Conservation (phyloP, 2,113 vertebrate genomes). For the Desmodus rotundus region DNA sequence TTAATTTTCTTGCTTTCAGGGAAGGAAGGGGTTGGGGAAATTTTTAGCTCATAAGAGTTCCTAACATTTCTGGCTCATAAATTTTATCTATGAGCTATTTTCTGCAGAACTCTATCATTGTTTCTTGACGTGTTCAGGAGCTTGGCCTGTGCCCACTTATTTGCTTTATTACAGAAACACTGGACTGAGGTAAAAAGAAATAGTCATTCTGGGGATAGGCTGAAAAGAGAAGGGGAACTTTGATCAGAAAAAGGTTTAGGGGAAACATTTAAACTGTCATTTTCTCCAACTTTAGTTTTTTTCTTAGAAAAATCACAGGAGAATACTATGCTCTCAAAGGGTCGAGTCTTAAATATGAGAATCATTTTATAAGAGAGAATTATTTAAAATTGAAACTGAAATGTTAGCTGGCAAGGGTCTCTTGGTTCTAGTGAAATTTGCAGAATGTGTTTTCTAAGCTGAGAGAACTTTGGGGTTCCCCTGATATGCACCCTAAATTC, state of each 20-base stretch:
- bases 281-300: not conserved
- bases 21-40: not conserved
- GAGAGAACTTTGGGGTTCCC: not conserved
- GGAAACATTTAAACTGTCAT: not conserved
- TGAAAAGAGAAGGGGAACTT: not conserved
- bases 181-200: constrained; percentile 3
- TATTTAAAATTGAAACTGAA: not conserved
- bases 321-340: not conserved
- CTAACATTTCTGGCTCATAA: not conserved
- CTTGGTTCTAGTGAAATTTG: not conserved
- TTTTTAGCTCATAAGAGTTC: constrained; percentile 20
- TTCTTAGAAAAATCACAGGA: not conserved
- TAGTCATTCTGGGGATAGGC: not conserved
- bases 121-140: not conserved
- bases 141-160: not conserved
- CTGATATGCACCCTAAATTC: not conserved
- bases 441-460: not conserved
- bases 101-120: not conserved
- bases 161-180: not conserved
- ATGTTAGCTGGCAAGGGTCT: not conserved
- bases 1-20: constrained; percentile 39
- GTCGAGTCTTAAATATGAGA: not conserved
- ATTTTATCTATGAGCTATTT: not conserved
- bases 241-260: not conserved
- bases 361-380: not conserved